These are phyloP conservation scores for Tylochromis polylepis DNA, from an alignment of 2,113 vertebrate genomes.

Conservation along the genomic window DNA sequence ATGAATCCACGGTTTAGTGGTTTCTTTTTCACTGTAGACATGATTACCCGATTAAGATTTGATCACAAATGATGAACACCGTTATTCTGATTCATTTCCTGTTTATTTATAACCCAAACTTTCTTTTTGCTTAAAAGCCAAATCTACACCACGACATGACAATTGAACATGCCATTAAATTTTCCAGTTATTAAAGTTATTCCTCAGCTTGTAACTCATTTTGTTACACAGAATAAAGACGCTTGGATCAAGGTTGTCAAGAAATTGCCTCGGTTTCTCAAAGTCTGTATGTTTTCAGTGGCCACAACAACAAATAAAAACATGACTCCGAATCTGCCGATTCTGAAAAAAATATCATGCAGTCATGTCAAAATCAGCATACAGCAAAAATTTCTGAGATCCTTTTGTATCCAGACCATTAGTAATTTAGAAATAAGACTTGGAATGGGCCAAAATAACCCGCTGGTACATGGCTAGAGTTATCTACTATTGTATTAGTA, in stretches of 20 bases:
- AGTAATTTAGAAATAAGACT: neutral
- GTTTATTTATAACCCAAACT: neutral
- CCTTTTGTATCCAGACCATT: neutral
- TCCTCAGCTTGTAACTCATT: rapidly evolving
- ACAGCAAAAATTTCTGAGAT: neutral
- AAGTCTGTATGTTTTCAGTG: neutral
- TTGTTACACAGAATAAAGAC: neutral
- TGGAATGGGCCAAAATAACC: neutral
- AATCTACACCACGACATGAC: neutral
- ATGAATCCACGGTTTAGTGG: neutral
- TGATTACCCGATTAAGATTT: neutral
- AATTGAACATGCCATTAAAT: neutral
- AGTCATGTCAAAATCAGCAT: neutral
- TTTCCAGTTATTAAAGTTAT: neutral
- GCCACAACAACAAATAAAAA: neutral
- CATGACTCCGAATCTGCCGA: neutral
- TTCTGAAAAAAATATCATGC: neutral
- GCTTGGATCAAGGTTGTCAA: neutral
- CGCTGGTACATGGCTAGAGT: neutral
- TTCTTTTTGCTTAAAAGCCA: neutral
- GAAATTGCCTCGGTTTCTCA: neutral
- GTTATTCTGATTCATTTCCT: neutral
- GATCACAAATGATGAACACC: neutral
- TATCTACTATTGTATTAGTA: neutral
- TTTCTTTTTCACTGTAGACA: neutral